phyloP scores from a whole-genome alignment of 2,888 invertebrate species.

The Zele albiditarsus region DNA sequence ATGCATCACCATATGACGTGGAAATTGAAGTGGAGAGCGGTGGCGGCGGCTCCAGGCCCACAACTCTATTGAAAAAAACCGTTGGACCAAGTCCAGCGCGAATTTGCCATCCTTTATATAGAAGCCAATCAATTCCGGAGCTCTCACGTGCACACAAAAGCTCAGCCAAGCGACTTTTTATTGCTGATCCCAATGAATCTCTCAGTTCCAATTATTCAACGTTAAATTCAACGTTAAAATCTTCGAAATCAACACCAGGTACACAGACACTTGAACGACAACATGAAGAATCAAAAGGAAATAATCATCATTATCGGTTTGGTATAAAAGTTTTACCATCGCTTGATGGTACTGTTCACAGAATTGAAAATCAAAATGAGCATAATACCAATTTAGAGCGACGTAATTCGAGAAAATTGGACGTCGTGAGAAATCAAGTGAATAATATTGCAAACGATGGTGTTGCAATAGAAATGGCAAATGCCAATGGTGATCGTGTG shows the following conservation, averaged over 20 bases:
- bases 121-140: conserved; percentile 86
- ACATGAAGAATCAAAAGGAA: conserved; percentile 75
- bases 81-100: conserved; percentile 69
- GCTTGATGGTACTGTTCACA: conserved; percentile 67
- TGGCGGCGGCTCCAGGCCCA: conserved; percentile 66
- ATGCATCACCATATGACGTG: conserved; percentile 93
- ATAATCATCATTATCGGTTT: conserved; percentile 75
- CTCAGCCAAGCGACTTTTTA: conserved; percentile 69
- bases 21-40: conserved; percentile 83
- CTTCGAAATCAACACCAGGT: conserved; percentile 63
- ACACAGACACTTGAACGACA: conserved; percentile 61
- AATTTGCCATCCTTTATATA: conserved; percentile 84
- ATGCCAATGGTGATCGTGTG: conserved; percentile 2
- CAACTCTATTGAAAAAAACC: conserved; percentile 70
- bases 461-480: background rate
- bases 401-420: conserved; percentile 64
- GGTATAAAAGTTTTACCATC: conserved; percentile 79
- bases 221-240: conserved; percentile 66
- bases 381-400: conserved; percentile 71
- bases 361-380: conserved; percentile 70
- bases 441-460: conserved; percentile 10
- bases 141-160: conserved; percentile 77
- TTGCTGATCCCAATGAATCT: conserved; percentile 71
- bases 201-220: conserved; percentile 73
- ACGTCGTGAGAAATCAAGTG: conserved; percentile 51